Evolutionary conservation across 2,113 vertebrate species (phyloP), one percentile per base, ranked within the genome.

Genomic region (Hemichromis elongatus): DNA sequence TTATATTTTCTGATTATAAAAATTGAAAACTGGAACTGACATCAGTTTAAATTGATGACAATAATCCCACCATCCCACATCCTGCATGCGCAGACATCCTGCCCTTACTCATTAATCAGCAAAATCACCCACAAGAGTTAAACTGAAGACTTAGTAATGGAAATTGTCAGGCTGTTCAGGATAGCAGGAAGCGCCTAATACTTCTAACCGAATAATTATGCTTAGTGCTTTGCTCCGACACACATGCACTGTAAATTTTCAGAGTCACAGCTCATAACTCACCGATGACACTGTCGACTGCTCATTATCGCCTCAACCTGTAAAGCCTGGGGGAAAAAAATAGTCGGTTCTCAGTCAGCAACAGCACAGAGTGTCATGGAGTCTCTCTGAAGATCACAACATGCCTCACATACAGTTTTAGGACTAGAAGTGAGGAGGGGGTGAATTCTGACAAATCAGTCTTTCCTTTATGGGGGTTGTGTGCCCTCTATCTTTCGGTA

Each of bases 221-320:
- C 54, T 77, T 47, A 52, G 53, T 81, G 6, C 3, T 68, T 4
- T 50, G 16, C 37, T 82, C 56, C 5, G 82, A 42, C 79, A 82
- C 54, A 54, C 54, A 56, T 55, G 66, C 10, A 55, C 52, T 37
- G 70, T 81, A 33, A 54, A 52, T 55, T 63, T 80, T 70, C 47
- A 53, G 33, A 86, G 66, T 18, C 7, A 24, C 30, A 13, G 45
- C 79, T 88, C 59, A 66, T 75, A 73, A 84, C 33, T 45, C 14
- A 57, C 53, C 7, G 9, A 45, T 77, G 30, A 30, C 82, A 45
- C 61, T 21, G 59, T 3, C 53, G 5, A 28, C 78, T 80, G 78
- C 61, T 89, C 73, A 83, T 93, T 85, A 91, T 86, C 92, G 90
- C 87, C 80, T 86, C n/a, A 5, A 81, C 77, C 68, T 85, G 88